Conservation (phyloP, 2,797 vertebrate species). For the Gallinago solitaria region DNA sequence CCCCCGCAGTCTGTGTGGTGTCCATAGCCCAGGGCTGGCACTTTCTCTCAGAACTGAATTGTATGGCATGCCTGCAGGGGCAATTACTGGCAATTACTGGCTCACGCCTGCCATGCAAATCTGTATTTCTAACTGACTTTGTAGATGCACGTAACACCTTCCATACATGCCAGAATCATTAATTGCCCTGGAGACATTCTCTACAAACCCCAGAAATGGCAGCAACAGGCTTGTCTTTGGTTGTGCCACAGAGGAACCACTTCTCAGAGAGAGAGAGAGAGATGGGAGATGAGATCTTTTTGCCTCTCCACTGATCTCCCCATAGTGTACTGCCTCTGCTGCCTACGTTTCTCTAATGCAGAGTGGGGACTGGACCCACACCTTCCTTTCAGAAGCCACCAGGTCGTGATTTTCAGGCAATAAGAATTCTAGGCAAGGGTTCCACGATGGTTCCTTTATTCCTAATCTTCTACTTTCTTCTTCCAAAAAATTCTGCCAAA, state of each 20-base stretch:
- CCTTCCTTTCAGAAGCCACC: not conserved
- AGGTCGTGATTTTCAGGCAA: not conserved
- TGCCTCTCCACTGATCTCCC: not conserved
- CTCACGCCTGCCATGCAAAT: not conserved
- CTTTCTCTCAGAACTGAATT: not conserved
- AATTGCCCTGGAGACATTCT: not conserved
- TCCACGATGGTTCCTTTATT: not conserved
- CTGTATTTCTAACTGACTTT: not conserved
- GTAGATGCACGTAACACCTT: not conserved
- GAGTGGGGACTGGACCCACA: not conserved
- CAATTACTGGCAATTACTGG: not conserved
- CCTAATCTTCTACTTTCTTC: not conserved
- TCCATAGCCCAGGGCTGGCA: not conserved
- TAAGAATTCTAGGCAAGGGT: not conserved
- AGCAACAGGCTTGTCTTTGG: not conserved
- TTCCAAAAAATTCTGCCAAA: not conserved
- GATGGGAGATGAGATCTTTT: not conserved
- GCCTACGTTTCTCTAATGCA: not conserved
- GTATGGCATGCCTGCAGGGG: not conserved
- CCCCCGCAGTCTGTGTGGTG: not conserved
- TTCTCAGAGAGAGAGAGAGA: not conserved
- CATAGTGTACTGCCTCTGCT: fast-evolving
- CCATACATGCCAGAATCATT: not conserved
- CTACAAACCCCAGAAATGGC: not conserved
- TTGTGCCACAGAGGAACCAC: not conserved